Evolutionary conservation across 1,140 invertebrate species (phyloP), one percentile per base, ranked within the genome.

Genomic region (Phenacoccus solenopsis): DNA sequence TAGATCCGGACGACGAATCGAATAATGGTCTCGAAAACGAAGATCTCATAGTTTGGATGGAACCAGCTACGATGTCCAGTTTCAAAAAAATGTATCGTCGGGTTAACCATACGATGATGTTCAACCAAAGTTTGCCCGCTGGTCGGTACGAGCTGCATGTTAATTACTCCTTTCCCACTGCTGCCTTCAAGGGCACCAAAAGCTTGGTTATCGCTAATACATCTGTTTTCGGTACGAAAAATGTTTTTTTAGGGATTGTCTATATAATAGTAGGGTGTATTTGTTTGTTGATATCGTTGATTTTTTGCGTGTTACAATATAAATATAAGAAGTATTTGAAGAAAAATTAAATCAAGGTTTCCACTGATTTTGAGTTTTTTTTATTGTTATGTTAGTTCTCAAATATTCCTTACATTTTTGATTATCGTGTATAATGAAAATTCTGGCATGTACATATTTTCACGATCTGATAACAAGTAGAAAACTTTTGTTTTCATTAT

Each of bases 41-140:
- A 81, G 95, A 97, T 82, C 82, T 98, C 3, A 98, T 98, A 76
- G 96, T 98, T 2, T 98, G 95, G 96, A 98, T 98, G 96, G 84
- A 94, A 73, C 98, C 95, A 0, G 94, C 96, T 0, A 96, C 96
- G 0, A 80, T 98, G 72, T 96, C 96, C 0, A 94, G 87, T 32
- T 98, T 98, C 79, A 84, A 96, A 64, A 99, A 99, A 82, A 80
- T 98, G 13, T 97, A 98, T 77, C 84, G 95, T 0, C 84, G 87
- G 64, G 82, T 97, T 1, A 81, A 95, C 79, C 91, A 94, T 78
- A 78, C 76, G 4, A 72, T 75, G 12, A 81, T 80, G 9, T 88
- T 89, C 77, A 77, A 76, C 1, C 79, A 84, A 59, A 90, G 91
- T 3, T 82, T 98, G 7, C 83, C 84, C 10, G 81, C 81, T 70